These are phyloP conservation scores for Chymomyza amoena DNA, from an alignment of 2,888 invertebrate genomes.

Conservation along the genomic window DNA sequence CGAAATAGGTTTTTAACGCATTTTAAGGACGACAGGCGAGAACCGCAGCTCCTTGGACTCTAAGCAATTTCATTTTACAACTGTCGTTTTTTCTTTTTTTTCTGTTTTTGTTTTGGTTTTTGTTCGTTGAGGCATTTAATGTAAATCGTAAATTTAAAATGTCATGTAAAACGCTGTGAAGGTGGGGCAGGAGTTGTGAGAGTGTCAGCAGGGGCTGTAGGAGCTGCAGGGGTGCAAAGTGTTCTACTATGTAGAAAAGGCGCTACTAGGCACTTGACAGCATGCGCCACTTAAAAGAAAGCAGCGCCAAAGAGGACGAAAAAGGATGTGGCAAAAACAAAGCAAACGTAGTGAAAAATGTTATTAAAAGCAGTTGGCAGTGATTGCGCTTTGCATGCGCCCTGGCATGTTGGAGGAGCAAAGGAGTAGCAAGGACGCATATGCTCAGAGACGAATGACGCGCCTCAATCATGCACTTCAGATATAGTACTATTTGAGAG, in stretches of 20 bases:
- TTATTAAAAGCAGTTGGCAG: constrained; percentile 63
- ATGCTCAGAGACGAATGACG: background rate
- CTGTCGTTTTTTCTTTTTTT: constrained; percentile 54
- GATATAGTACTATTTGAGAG: background rate
- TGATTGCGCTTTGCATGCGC: constrained; percentile 42
- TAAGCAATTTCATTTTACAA: constrained; percentile 67
- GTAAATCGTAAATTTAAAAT: constrained; percentile 72
- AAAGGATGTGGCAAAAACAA: constrained; percentile 7
- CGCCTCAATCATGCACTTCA: constrained; percentile 40
- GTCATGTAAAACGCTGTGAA: constrained; percentile 61
- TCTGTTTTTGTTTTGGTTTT: constrained; percentile 25
- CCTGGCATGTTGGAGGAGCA: background rate
- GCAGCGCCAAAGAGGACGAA: constrained; percentile 23
- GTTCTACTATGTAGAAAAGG: background rate
- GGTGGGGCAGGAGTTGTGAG: constrained; percentile 18
- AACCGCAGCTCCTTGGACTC: constrained; percentile 22
- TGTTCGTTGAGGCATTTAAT: constrained; percentile 62
- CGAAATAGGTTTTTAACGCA: constrained; percentile 71
- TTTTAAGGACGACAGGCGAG: constrained; percentile 34
- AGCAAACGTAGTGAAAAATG: constrained; percentile 56
- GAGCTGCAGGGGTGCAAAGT: background rate
- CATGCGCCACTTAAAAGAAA: constrained; percentile 47
- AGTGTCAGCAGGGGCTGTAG: constrained; percentile 42
- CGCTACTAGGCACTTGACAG: constrained; percentile 41
- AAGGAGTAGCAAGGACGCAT: constrained; percentile 17